phyloP scores from a whole-genome alignment of 2,888 invertebrate species.

The Dynastes tityus region DNA sequence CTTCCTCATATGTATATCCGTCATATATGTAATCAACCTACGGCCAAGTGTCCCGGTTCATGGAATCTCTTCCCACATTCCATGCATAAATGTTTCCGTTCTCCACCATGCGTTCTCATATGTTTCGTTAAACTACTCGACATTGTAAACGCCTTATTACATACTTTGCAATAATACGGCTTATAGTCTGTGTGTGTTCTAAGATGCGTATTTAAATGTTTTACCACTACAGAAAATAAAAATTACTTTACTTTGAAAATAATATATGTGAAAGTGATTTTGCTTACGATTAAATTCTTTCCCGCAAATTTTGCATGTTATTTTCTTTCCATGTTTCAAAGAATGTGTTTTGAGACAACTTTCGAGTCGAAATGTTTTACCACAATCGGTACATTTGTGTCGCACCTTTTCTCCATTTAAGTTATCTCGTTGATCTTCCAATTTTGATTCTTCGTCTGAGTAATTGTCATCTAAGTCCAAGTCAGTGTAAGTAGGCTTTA shows the following conservation, averaged over 20 bases:
- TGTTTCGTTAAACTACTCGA: slow-evolving; percentile 64
- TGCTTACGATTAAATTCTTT: slow-evolving; percentile 64
- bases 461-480: slow-evolving; percentile 30
- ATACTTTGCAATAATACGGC: slow-evolving; percentile 63
- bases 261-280: neutral
- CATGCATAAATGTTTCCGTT: slow-evolving; percentile 65
- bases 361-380: slow-evolving; percentile 61
- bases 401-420: slow-evolving; percentile 35
- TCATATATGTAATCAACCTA: slow-evolving; percentile 55
- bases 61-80: slow-evolving; percentile 66
- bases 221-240: slow-evolving; percentile 60
- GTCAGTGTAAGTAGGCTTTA: slow-evolving; percentile 24
- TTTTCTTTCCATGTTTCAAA: slow-evolving; percentile 62
- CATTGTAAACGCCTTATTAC: slow-evolving; percentile 63
- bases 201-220: slow-evolving; percentile 62
- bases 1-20: slow-evolving; percentile 14
- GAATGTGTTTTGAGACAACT: slow-evolving; percentile 62
- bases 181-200: slow-evolving; percentile 63
- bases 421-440: slow-evolving; percentile 41
- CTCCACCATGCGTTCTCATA: slow-evolving; percentile 64
- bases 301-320: slow-evolving; percentile 64
- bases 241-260: neutral
- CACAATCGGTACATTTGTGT: slow-evolving; percentile 61
- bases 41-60: slow-evolving; percentile 64
- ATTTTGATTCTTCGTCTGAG: slow-evolving; percentile 22